Evolutionary conservation across 2,797 vertebrate species (phyloP), one percentile per base, ranked within the genome.

Genomic region (Adrianichthys oophorus): DNA sequence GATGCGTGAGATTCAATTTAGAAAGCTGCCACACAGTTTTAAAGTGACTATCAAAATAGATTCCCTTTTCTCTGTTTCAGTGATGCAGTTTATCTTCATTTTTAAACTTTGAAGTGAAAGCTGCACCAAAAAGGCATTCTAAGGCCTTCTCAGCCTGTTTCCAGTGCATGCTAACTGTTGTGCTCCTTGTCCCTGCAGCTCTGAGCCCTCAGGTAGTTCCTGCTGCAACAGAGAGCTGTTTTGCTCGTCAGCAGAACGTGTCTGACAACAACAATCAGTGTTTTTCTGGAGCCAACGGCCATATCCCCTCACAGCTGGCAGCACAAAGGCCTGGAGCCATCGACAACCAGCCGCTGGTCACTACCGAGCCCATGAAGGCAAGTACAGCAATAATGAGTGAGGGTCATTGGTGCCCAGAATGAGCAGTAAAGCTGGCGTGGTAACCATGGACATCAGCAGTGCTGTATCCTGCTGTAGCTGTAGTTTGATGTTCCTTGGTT

Each of bases 221-320:
- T 46, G 91, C 95, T 3, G 91, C 93, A 12, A 61, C 95, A 26
- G 97, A 99, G 68, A 92, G 93, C 59, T 94, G 93, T 76, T 97
- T 98, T 76, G 90, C 94, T 19, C 94, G 94, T 79, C 96, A 96
- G 61, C 94, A 96, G 87, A 95, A 95, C 44, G 74, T 90, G 68
- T 95, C 94, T 0, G 97, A 99, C 86, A 96, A 95, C 76, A 98
- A 98, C 85, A 97, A 95, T 85, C 97, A 98, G 87, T 95, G 95
- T 91, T 93, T 98, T 59, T 91, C 95, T 40, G 93, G 88, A 54
- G 78, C 92, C 80, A 97, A 92, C n/a, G 95, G 96, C 13, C 95
- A 92, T 86, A 67, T 93, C 37, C 87, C 94, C 59, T 91, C 94
- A 7, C 95, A 94, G 56, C 88, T 96, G 72, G 91, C 89, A 63